Base-by-base conservation (phyloP, 2,113 vertebrate species). In the Collichthys lucidus region DNA sequence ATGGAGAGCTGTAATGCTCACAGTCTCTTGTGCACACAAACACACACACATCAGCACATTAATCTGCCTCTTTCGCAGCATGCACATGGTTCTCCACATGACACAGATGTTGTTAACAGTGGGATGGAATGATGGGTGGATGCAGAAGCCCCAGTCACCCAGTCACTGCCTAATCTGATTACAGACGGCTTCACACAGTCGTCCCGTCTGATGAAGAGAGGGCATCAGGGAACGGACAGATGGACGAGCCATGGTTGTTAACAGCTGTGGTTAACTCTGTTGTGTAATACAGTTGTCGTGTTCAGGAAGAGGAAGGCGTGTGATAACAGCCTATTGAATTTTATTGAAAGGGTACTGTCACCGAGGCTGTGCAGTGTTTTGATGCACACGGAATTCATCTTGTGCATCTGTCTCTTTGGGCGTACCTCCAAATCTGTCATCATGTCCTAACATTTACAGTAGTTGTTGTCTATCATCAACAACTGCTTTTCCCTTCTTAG, bases 91-190 rank as follows among this genome's bases (percentile, higher is more conserved):
- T 84, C 86, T 85, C 90, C 89, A 72, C 89, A 92, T 88, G 89
- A 89, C 61, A 44, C 87, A 92, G 90, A 88, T 91, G 88, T 86
- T 85, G 70, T 72, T 70, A 77, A 84, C 88, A 77, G 84, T 77
- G 60, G 80, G 83, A 74, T 75, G 88, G 82, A 79, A 42, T 46
- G 81, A 88, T 83, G 84, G 77, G 59, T 82, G 82, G 79, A 84
- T 88, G 89, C 77, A 83, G 81, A 52, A 70, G 74, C 85, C 86
- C 77, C 83, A 79, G 88, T 88, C 79, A 89, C 85, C 90, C 91
- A 65, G 87, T 86, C 83, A 22, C 74, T 88, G 84, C 75, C 68
- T 93, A 91, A 93, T 93, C 89, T 93, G 92, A 93, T 93, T 93
- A 91, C 87, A 90, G 85, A 60, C 63, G 8, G 89, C 78, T 88